Conservation (phyloP, 2,113 vertebrate genomes). For the Anolis carolinensis region DNA sequence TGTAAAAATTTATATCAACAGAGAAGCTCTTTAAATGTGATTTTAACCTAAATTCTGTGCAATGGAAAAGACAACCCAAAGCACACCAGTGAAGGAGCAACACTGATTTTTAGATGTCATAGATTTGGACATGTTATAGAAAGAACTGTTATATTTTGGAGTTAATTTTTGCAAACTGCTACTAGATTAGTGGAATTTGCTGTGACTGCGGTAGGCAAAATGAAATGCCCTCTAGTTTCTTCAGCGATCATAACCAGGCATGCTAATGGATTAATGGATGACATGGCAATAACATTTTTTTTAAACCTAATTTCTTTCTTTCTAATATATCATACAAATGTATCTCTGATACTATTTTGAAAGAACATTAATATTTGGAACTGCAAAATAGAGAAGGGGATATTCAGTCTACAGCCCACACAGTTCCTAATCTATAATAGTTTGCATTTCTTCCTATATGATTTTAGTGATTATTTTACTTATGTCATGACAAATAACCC, state of each 20-base stretch:
- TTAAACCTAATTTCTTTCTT: not conserved
- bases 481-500: constrained; percentile 8
- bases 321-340: no score
- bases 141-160: not conserved
- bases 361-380: constrained; percentile 16
- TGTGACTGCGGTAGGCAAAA: not conserved
- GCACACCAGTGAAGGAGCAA: not conserved
- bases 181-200: not conserved
- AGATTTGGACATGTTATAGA: not conserved
- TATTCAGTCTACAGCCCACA: not conserved
- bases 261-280: not conserved
- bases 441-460: not conserved
- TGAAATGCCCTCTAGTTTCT: not conserved
- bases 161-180: not conserved
- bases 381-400: not conserved
- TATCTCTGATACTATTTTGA: not conserved
- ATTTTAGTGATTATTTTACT: constrained; percentile 34
- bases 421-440: not conserved
- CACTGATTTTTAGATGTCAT: not conserved
- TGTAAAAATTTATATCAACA: not conserved
- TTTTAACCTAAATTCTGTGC: not conserved
- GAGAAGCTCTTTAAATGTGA: not conserved
- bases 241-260: not conserved
- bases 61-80: not conserved
- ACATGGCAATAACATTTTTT: not conserved